Evolutionary conservation across 2,888 invertebrate genomes (phyloP).

Genomic region (Phania funesta): DNA sequence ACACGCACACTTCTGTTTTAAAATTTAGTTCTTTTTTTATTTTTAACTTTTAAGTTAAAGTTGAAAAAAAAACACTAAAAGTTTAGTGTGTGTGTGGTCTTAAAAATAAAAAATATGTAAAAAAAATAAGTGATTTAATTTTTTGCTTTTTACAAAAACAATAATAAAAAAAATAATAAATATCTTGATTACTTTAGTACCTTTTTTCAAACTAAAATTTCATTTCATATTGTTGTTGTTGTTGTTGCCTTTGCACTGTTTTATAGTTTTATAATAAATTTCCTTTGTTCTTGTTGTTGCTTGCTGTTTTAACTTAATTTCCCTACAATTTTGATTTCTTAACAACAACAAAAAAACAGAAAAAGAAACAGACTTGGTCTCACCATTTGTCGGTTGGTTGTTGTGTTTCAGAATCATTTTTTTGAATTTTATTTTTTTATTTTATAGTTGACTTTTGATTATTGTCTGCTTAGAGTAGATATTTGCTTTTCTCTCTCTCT

Average conservation of each 20-base stretch:
- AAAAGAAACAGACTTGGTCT: neutral
- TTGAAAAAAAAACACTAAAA: conserved; percentile 31
- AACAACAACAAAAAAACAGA: neutral
- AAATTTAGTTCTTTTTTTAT: conserved; percentile 12
- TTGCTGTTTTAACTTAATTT: conserved; percentile 54
- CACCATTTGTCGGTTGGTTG: neutral
- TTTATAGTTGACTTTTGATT: conserved; percentile 43
- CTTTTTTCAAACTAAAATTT: conserved; percentile 21
- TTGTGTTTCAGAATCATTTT: neutral
- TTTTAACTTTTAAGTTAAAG: conserved; percentile 46
- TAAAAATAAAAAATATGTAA: conserved; percentile 1
- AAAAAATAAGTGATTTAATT: conserved; percentile 54
- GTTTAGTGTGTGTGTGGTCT: conserved; percentile 64
- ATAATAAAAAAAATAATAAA: conserved; percentile 52
- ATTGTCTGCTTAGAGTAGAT: conserved; percentile 51
- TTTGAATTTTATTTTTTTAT: neutral
- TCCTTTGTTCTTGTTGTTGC: conserved; percentile 18
- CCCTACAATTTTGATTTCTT: conserved; percentile 24
- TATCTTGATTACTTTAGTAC: conserved; percentile 50
- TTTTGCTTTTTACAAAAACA: conserved; percentile 20
- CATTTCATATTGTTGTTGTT: neutral
- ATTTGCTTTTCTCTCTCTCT: conserved; percentile 64
- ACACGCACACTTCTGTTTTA: conserved; percentile 1
- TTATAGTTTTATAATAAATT: conserved; percentile 17
- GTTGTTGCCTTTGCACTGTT: neutral